Base-by-base conservation (phyloP, 2,888 invertebrate genomes). In the Pristionchus japonicus region DNA sequence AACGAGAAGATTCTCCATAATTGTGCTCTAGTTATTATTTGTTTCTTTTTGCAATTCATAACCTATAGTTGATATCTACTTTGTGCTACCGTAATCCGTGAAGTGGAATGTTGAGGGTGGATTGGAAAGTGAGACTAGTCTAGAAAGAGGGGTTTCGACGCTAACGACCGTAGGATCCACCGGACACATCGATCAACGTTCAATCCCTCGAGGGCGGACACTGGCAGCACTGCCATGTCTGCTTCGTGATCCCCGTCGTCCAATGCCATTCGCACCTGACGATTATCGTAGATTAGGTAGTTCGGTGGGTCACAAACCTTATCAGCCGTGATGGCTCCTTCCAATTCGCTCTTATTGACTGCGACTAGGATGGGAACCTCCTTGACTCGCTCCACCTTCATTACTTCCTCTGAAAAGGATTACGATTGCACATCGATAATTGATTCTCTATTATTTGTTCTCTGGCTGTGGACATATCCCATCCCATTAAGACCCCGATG, bases 301-400 rank as follows among this genome's bases (percentile, higher is more conserved):
- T 52, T 23, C 0, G 17, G n/a, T 13, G 87, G 40, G 80, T 61
- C 27, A 49, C n/a, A 23, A 13, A 91, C 91, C 89, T 92, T 90
- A 9, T 90, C 90, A 3, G 91, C 91, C 1, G 92, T 86, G n/a
- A 91, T 90, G 40, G 92, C 91, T 15, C 90, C 93, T 83, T 92
- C 92, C 88, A 92, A 89, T 82, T 93, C 93, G 88, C 93, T 93
- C 86, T 93, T 93, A 88, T 93, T 93, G 64, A 93, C 92, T 13
- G 93, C 91, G 23, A 93, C 91, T 61, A 93, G 89, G 13, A 93
- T 89, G 15, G 93, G 93, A 37, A 93, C 70, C 40, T 89, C 89
- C 64, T 89, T 90, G 17, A 93, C 90, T 31, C 91, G 90, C 70
- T 93, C 92, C 57, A 91, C 90, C 31, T 90, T 86, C 91, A 93